These are phyloP conservation scores for Falco columbarius DNA, from an alignment of 2,797 vertebrate species.

Conservation along the genomic window DNA sequence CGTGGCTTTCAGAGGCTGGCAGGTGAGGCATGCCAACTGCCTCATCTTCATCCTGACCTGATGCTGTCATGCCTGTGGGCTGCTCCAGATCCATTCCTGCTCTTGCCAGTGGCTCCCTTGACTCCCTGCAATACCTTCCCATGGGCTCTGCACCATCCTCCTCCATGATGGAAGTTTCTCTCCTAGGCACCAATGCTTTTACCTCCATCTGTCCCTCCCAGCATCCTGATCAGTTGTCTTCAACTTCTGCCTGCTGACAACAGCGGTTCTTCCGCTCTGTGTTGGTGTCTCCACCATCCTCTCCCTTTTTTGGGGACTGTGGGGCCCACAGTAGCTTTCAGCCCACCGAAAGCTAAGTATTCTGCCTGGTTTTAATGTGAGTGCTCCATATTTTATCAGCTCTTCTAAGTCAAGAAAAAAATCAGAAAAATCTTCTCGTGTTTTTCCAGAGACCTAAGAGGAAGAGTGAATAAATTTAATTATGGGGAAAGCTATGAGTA, in stretches of 20 bases:
- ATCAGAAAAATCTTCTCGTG: not conserved
- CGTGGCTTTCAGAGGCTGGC: not conserved
- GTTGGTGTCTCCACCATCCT: not conserved
- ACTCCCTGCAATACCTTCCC: not conserved
- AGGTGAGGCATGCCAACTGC: not conserved
- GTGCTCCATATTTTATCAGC: not conserved
- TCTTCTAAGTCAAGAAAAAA: not conserved
- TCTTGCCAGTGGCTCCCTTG: not conserved
- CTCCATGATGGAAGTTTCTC: not conserved
- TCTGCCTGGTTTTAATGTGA: not conserved
- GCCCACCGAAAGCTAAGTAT: not conserved
- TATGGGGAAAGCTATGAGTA: not conserved
- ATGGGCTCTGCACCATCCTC: not conserved
- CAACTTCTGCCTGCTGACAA: not conserved
- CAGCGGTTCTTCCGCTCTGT: accelerated
- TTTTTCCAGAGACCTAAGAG: not conserved
- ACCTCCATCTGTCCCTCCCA: not conserved
- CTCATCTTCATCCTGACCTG: accelerated
- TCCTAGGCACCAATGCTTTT: not conserved
- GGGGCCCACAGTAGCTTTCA: not conserved
- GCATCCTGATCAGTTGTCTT: not conserved
- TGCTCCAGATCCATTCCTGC: accelerated
- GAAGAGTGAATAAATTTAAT: not conserved
- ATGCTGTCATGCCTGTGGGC: not conserved
- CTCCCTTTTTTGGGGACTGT: not conserved